Evolutionary conservation across 2,888 invertebrate genomes (phyloP), one percentile per base, ranked within the genome.

Genomic region (Notodonta ziczac): DNA sequence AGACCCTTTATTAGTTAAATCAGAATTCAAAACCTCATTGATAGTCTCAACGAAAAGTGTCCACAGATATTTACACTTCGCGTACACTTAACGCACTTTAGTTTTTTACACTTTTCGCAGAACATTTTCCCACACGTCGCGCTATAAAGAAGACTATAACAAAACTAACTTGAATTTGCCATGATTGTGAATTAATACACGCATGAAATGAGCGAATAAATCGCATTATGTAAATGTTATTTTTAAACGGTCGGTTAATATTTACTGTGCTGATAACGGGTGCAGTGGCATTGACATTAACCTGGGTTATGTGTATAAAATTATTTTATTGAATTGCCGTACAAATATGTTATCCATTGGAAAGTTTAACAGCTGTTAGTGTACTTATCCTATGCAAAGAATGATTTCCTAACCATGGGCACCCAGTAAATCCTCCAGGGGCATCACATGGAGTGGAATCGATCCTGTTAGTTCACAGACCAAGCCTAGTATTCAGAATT

Each of bases 281-380:
- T 14, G 53, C 5, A 24, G 24, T 24, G 24, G 24, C 54, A 58
- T 24, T 63, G 62, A 52, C 62, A 66, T 63, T 65, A 40, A 35
- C 16, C 42, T 42, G 14, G 54, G 59, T 59, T 56, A 56, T 42
- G 14, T 60, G 44, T 14, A 13, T 46, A n/a, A n/a, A n/a, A n/a
- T n/a, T n/a, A n/a, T n/a, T n/a, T n/a, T n/a, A n/a, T n/a, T n/a
- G n/a, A n/a, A n/a, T n/a, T n/a, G n/a, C n/a, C n/a, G 12, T n/a
- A 12, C 13, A 46, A 14, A n/a, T 4, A 48, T 6, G 7, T 3
- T 48, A n/a, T n/a, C 48, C 42, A 42, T 42, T 42, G 42, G 9
- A 9, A 42, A 4, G 9, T 42, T 42, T 9, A 42, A 42, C 42
- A 42, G 10, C 42, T 2, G 10, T 42, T 10, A 42, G 10, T 24